A percentile compares a stretch with the other conserved stretches of the same genome.
These are phyloP conservation scores for Eumerus sabulonum DNA, from an alignment of 2,888 invertebrate genomes.

Conservation along the genomic window DNA sequence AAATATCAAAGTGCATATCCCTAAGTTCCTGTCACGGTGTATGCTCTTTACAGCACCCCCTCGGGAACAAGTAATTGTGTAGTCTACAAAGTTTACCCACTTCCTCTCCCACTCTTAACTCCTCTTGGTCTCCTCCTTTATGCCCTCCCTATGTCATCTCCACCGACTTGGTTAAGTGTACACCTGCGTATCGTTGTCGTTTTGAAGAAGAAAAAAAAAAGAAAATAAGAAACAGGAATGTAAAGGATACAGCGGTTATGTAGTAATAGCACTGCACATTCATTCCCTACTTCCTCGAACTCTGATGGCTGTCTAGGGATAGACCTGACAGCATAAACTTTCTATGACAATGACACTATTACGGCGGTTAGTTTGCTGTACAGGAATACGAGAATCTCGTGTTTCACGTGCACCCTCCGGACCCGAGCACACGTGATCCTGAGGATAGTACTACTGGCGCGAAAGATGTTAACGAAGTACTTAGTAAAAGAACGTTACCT, in stretches of 20 bases:
- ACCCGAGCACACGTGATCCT: not conserved
- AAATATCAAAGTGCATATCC: slow-evolving; percentile 51
- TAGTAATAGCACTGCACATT: not conserved
- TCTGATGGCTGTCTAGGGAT: slow-evolving; percentile 50
- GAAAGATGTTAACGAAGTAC: no score
- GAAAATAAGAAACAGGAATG: slow-evolving; percentile 8
- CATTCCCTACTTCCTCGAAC: slow-evolving; percentile 9
- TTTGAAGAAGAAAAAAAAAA: slow-evolving; percentile 24
- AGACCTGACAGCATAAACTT: slow-evolving; percentile 58
- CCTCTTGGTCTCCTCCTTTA: not conserved
- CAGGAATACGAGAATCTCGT: not conserved
- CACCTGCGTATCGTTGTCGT: slow-evolving; percentile 64
- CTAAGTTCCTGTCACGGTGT: slow-evolving; percentile 12
- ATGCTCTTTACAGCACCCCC: slow-evolving; percentile 39
- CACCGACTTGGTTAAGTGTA: slow-evolving; percentile 56
- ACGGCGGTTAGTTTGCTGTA: slow-evolving; percentile 13
- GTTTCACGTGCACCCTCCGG: not conserved
- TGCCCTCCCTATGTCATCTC: slow-evolving; percentile 37
- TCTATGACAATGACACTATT: slow-evolving; percentile 54
- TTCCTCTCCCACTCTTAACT: not conserved
- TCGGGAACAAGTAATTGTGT: slow-evolving; percentile 48
- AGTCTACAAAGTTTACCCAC: slow-evolving; percentile 59
- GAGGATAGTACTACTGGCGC: no score
- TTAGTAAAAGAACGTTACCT: not conserved
- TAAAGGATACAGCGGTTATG: not conserved